Base-by-base conservation (phyloP, 2,888 invertebrate genomes). In the Melanargia galathea region DNA sequence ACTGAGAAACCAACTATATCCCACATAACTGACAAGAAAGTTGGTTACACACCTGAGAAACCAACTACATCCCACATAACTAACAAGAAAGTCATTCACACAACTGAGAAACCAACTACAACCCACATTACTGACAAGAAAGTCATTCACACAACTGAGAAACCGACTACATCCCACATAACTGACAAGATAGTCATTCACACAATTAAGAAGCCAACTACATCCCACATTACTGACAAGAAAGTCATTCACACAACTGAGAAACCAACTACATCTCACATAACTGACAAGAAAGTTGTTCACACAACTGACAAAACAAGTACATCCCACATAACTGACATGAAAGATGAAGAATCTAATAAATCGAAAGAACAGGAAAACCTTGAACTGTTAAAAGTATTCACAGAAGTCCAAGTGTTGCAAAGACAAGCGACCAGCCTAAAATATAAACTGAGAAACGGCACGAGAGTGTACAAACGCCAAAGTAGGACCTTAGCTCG, bases 321-420 rank as follows among this genome's bases (percentile, higher is more conserved):
- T 20, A 55, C 24, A n/a, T 40, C 55, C 7, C 1, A 40, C 3
- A 16, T n/a, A 22, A 22, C 11, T 48, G 51, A 40, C 52, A 68
- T n/a, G 30, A 57, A 13, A 51, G 33, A n/a, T 8, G 64, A 60
- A 5, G 48, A 48, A 58, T 18, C 43, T n/a, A 13, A 49, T 45
- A 58, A 64, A 59, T 18, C 30, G 1, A 61, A 67, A 46, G 35
- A 66, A 45, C 74, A 77, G 35, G 62, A 68, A 24, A 81, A 81
- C 46, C 64, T 83, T 33, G 84, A 88, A 69, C 62, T 87, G 6
- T 73, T 91, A 4, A 87, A 86, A 74, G 75, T 91, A 7, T 91
- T 90, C 71, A 77, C 84, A 1, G 87, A 88, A 71, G 87, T 91
- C 0, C 91, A 91, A 70, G 82, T 78, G 67, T 81, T 90, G 82